phyloP scores from a whole-genome alignment of 2,797 vertebrate species.

The Micromesistius poutassou region DNA sequence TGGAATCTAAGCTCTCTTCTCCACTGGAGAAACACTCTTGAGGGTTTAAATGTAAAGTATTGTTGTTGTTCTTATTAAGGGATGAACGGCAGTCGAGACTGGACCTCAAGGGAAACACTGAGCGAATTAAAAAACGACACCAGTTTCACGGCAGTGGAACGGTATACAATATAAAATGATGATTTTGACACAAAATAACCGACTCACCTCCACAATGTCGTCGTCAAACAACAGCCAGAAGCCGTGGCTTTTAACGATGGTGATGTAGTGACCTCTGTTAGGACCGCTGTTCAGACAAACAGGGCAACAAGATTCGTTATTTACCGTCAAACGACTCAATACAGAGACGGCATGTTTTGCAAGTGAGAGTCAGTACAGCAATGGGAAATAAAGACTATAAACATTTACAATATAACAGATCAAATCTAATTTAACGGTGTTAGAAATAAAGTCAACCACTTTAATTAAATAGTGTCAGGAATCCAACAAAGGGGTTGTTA shows the following conservation, averaged over 20 bases:
- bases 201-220: conserved; percentile 87
- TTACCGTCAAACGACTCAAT: not conserved
- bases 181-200: not conserved
- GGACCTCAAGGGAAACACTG: not conserved
- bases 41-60: not conserved
- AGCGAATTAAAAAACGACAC: not conserved
- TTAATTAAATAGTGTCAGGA: not conserved
- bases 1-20: not conserved
- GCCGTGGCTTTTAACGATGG: conserved; percentile 91
- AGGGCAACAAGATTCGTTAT: not conserved
- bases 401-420: not conserved
- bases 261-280: conserved; percentile 91
- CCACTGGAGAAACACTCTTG: not conserved
- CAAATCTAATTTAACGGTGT: not conserved
- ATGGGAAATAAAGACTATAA: not conserved
- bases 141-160: not conserved
- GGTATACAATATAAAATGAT: not conserved
- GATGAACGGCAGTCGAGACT: not conserved
- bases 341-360: not conserved
- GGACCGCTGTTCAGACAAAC: conserved; percentile 74
- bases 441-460: not conserved
- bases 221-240: conserved; percentile 93
- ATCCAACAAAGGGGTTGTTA: not conserved
- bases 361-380: not conserved
- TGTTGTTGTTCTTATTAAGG: not conserved